phyloP scores from a whole-genome alignment of 1,140 invertebrate genomes.

The Orius insidiosus region DNA sequence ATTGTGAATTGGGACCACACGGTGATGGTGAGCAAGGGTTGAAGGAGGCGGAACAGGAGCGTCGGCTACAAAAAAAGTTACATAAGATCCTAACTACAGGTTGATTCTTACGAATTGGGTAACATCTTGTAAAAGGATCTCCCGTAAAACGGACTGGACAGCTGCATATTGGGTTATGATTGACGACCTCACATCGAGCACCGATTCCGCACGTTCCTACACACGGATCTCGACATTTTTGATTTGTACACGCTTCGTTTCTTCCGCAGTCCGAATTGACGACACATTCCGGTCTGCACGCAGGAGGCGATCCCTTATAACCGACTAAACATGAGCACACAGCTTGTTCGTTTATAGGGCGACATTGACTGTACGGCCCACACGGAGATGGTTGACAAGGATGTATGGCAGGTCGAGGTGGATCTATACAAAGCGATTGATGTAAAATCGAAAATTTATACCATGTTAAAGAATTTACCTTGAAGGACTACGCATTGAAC shows the following conservation, averaged over 20 bases:
- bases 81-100: not conserved
- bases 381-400: constrained; percentile 45
- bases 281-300: constrained; percentile 45
- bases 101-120: constrained; percentile 14
- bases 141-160: constrained; percentile 47
- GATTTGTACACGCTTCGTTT: constrained; percentile 47
- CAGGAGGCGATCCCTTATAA: constrained; percentile 43
- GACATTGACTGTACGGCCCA: constrained; percentile 51
- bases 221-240: constrained; percentile 61
- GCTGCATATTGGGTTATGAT: constrained; percentile 52
- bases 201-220: constrained; percentile 48
- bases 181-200: constrained; percentile 46
- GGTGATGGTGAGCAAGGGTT: constrained; percentile 36
- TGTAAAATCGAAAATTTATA: constrained; percentile 27
- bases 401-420: no score
- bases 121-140: constrained; percentile 49
- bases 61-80: constrained; percentile 17
- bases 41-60: constrained; percentile 21
- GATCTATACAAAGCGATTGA: no score
- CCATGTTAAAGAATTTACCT: constrained; percentile 28
- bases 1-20: constrained; percentile 52
- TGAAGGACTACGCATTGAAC: constrained; percentile 32
- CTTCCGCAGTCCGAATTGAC: constrained; percentile 43
- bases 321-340: constrained; percentile 38
- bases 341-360: constrained; percentile 26